These are phyloP conservation scores for Pitangus sulphuratus DNA, from an alignment of 2,797 vertebrate genomes.

Conservation along the genomic window DNA sequence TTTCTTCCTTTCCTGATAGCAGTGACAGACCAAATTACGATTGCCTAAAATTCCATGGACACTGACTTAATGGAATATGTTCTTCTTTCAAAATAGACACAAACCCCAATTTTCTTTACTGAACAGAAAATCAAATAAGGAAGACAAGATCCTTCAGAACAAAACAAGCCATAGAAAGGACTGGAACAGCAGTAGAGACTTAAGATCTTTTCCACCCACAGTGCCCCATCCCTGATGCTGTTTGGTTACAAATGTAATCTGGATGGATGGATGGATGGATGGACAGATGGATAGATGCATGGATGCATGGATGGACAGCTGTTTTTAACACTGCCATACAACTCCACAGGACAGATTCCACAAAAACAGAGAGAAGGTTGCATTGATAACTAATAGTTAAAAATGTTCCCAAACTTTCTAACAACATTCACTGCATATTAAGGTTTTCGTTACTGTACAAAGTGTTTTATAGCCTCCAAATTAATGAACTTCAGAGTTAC, in stretches of 20 bases:
- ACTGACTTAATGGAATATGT: background rate
- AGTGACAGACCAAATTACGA: background rate
- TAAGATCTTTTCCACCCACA: background rate
- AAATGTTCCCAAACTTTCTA: background rate
- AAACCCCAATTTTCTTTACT: background rate
- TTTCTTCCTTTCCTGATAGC: background rate
- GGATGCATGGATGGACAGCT: background rate
- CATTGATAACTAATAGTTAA: background rate
- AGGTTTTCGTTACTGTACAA: background rate
- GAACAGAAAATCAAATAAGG: background rate
- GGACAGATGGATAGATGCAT: too few species aligned
- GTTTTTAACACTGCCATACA: background rate
- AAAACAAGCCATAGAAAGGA: background rate
- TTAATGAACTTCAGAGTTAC: background rate
- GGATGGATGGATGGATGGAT: background rate
- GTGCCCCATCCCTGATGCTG: background rate
- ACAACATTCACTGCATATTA: background rate
- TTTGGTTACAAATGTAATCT: background rate
- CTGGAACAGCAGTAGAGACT: background rate
- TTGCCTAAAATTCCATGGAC: background rate
- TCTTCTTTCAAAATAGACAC: background rate
- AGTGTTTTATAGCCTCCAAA: background rate
- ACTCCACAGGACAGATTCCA: background rate
- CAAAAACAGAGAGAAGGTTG: background rate
- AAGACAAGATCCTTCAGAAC: background rate